Conservation (phyloP, 2,113 vertebrate genomes). For the Phaethornis superciliosus region DNA sequence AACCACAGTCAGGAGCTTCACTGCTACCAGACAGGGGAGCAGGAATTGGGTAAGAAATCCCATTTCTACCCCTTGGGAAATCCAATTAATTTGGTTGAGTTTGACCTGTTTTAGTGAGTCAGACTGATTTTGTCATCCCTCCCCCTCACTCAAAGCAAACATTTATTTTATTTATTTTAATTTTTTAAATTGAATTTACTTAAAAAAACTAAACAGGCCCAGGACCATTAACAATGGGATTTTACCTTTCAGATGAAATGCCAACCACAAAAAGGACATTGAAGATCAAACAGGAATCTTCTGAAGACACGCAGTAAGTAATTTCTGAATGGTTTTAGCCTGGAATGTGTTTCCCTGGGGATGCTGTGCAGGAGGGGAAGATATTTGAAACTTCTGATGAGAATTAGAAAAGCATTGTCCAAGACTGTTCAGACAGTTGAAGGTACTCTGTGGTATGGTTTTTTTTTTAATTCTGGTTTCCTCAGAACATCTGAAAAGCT, state of each 20-base stretch:
- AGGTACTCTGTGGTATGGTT: background rate
- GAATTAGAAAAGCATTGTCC: conserved; percentile 30
- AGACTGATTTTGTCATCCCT: background rate
- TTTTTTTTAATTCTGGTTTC: background rate
- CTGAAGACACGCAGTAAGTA: conserved; percentile 94
- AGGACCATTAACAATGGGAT: conserved; percentile 4
- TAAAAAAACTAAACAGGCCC: background rate
- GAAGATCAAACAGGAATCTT: conserved; percentile 88
- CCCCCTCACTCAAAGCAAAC: accelerated
- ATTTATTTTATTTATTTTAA: background rate
- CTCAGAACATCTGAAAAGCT: background rate
- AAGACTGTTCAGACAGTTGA: background rate
- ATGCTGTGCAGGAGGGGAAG: background rate
- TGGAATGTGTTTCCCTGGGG: conserved; percentile 19
- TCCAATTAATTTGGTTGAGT: background rate
- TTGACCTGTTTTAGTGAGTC: too few relatives aligned
- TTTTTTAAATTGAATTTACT: background rate
- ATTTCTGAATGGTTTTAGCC: background rate
- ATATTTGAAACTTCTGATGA: conserved; percentile 8
- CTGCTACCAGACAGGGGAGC: conserved; percentile 91
- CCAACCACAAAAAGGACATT: conserved; percentile 86
- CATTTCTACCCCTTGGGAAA: background rate
- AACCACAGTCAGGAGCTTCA: conserved; percentile 93
- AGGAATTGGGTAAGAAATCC: conserved; percentile 88
- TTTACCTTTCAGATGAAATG: conserved; percentile 87